Percentiles rank a stretch among this genome's conserved stretches.
These are phyloP conservation scores for Chromobotia macracanthus DNA, from an alignment of 2,797 vertebrate genomes.

Conservation along the genomic window DNA sequence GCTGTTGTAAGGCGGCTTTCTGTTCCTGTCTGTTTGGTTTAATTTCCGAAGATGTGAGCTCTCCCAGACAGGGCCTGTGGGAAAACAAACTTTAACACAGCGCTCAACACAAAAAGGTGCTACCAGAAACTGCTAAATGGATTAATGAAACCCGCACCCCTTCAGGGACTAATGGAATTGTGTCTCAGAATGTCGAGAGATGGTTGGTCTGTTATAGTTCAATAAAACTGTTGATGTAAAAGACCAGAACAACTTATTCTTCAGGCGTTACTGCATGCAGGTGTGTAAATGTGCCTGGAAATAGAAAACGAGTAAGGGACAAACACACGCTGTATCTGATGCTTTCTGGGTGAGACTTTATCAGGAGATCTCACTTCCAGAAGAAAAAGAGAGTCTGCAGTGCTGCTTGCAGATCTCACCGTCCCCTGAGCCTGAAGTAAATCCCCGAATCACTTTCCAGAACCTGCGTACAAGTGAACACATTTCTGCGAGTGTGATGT, in stretches of 20 bases:
- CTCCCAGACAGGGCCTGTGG: slow-evolving; percentile 70
- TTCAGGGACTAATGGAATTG: slow-evolving; percentile 17
- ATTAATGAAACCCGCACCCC: slow-evolving; percentile 18
- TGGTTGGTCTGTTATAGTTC: slow-evolving; percentile 24
- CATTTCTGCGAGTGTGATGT: slow-evolving; percentile 14
- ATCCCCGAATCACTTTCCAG: slow-evolving; percentile 20
- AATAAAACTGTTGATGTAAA: slow-evolving; percentile 21
- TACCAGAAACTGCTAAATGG: slow-evolving; percentile 22
- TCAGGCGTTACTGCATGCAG: slow-evolving; percentile 52
- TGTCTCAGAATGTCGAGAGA: slow-evolving; percentile 2
- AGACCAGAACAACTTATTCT: slow-evolving; percentile 31
- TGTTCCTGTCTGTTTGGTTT: slow-evolving; percentile 65
- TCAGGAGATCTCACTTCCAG: slow-evolving; percentile 32
- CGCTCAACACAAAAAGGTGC: slow-evolving; percentile 28
- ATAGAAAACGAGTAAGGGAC: slow-evolving; percentile 24
- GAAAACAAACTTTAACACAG: slow-evolving; percentile 30
- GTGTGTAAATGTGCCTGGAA: slow-evolving; percentile 57
- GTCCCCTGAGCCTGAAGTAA: neutral
- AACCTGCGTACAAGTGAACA: neutral
- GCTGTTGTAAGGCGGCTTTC: slow-evolving; percentile 66
- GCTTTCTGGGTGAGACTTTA: slow-evolving; percentile 43
- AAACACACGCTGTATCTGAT: slow-evolving; percentile 19
- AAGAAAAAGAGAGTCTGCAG: neutral
- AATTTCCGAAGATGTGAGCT: slow-evolving; percentile 59
- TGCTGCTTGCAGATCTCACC: neutral